A percentile compares a stretch with the other conserved stretches of the same genome.
Evolutionary conservation across 1,140 invertebrate genomes (phyloP).

Genomic region (Cotesia chilonis): DNA sequence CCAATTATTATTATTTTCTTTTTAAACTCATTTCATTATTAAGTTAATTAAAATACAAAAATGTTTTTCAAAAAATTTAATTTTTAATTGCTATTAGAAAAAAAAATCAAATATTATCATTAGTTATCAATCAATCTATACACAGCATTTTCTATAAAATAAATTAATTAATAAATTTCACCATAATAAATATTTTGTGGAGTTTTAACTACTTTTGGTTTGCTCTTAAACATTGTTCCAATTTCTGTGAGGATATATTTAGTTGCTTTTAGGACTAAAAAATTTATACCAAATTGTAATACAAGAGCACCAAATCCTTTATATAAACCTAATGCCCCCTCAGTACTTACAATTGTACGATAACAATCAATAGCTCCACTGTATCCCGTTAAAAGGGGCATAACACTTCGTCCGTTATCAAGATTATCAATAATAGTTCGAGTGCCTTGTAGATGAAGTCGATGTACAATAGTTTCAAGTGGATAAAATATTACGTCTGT

Average conservation of each 20-base stretch:
- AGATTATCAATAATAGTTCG: constrained; percentile 97
- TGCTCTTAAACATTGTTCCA: constrained; percentile 67
- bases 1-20: too few relatives aligned
- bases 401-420: constrained; percentile 85
- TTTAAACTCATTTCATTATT: too few relatives aligned
- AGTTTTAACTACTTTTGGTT: constrained; percentile 51
- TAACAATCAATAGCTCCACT: constrained; percentile 89
- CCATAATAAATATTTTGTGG: constrained; percentile 44
- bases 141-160: constrained; percentile 19
- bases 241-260: constrained; percentile 79
- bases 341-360: constrained; percentile 81
- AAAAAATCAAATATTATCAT: constrained; percentile 1
- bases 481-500: constrained; percentile 91
- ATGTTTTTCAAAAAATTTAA: constrained; percentile 2
- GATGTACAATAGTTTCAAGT: constrained; percentile 89
- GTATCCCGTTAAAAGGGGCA: constrained; percentile 76
- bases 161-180: constrained; percentile 47
- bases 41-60: neutral
- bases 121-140: neutral
- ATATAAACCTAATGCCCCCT: constrained; percentile 89
- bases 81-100: constrained; percentile 15
- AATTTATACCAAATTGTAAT: constrained; percentile 86
- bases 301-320: constrained; percentile 94
- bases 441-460: constrained; percentile 86
- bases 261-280: constrained; percentile 81